A percentile compares a stretch with the other conserved stretches of the same genome.
Conservation (phyloP, 2,797 vertebrate species). For the Cyclura pinguis region DNA sequence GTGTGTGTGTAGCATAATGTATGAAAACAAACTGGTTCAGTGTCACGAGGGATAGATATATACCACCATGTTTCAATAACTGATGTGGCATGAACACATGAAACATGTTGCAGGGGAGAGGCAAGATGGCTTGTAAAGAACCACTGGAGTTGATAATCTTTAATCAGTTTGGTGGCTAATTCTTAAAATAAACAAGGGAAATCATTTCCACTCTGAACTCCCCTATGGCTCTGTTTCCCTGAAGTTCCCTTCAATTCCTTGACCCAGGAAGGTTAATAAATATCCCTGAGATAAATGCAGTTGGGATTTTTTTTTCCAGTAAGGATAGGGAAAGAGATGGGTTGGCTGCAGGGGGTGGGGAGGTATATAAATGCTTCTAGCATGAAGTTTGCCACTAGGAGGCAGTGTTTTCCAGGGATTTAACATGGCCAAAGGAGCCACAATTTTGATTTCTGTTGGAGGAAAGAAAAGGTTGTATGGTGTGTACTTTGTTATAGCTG, state of each 20-base stretch:
- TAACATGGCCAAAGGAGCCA: background rate
- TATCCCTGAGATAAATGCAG: fast-evolving
- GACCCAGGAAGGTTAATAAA: constrained; percentile 4
- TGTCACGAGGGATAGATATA: constrained; percentile 77
- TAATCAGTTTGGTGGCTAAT: constrained; percentile 75
- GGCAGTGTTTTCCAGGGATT: background rate
- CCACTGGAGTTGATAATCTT: constrained; percentile 67
- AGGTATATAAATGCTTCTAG: background rate
- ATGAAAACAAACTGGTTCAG: constrained; percentile 70
- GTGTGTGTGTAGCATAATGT: background rate
- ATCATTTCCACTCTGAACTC: constrained; percentile 56
- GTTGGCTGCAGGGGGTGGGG: too few species aligned
- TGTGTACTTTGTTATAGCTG: background rate
- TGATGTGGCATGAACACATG: constrained; percentile 64
- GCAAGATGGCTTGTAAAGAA: constrained; percentile 62
- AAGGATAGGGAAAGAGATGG: background rate
- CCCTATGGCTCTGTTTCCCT: constrained; percentile 27
- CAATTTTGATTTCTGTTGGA: background rate
- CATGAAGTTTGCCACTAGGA: background rate
- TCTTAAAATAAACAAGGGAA: constrained; percentile 75
- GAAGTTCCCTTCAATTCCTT: constrained; percentile 25
- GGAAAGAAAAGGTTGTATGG: background rate
- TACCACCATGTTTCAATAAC: constrained; percentile 81
- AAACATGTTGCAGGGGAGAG: constrained; percentile 64
- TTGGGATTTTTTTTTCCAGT: background rate